phyloP scores from a whole-genome alignment of 2,113 vertebrate genomes.

The Microcebus griseorufus region DNA sequence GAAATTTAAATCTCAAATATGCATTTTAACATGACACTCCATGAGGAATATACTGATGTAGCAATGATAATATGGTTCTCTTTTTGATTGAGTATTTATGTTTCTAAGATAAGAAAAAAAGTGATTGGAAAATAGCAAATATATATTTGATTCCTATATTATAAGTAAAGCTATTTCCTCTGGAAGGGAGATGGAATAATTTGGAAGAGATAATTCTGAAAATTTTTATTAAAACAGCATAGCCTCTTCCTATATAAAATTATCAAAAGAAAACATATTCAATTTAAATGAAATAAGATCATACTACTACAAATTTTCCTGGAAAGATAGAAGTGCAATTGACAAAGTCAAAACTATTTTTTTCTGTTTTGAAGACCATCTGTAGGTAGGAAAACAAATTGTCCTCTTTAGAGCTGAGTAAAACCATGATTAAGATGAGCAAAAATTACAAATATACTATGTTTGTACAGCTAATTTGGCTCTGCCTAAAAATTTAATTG shows the following conservation, averaged over 20 bases:
- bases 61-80: conserved; percentile 1
- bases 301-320: background rate
- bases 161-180: background rate
- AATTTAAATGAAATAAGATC: conserved; percentile 30
- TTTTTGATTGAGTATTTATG: background rate
- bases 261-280: background rate
- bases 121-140: background rate
- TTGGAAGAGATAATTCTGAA: conserved; percentile 2
- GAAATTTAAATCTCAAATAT: conserved; percentile 35
- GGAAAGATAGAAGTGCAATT: background rate
- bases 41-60: background rate
- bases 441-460: conserved; percentile 13
- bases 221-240: background rate
- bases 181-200: background rate
- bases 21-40: background rate
- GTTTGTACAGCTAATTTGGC: conserved; percentile 5
- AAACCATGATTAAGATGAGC: conserved; percentile 34
- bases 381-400: conserved; percentile 26
- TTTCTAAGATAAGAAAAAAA: background rate
- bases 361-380: conserved; percentile 21
- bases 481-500: conserved; percentile 52
- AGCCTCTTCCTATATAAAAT: background rate
- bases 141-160: background rate
- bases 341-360: background rate
- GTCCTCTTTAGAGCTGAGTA: background rate